Evolutionary conservation across 2,888 invertebrate species (phyloP).

Genomic region (Unio pictorum): DNA sequence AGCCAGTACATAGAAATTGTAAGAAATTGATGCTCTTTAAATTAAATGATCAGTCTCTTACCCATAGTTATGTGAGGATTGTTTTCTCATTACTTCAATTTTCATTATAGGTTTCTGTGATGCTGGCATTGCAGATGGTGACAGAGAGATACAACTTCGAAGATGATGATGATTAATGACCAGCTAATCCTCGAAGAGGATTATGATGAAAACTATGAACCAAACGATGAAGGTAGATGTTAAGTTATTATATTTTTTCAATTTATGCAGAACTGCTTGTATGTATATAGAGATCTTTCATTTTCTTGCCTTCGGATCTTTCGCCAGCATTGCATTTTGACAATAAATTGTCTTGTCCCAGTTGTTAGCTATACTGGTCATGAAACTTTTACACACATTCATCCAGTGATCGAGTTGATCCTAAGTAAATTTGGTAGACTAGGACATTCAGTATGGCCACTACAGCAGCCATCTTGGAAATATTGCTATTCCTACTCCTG

Average conservation of each 20-base stretch:
- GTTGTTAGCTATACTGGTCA: conserved; percentile 3
- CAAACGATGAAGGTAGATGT: conserved; percentile 66
- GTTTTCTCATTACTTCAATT: no score
- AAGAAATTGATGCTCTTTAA: no score
- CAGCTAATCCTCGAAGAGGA: conserved; percentile 71
- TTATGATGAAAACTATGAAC: conserved; percentile 71
- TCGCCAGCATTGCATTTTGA: no score
- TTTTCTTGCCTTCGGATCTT: background rate
- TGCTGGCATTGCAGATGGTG: background rate
- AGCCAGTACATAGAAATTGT: no score
- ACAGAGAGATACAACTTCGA: conserved; percentile 11
- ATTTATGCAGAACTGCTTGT: background rate
- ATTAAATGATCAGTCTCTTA: no score
- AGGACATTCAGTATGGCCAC: no score
- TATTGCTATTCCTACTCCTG: no score
- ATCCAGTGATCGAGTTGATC: no score
- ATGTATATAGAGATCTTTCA: background rate
- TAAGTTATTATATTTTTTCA: background rate
- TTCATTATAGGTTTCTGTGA: no score
- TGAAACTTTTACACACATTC: background rate
- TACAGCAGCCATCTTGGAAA: no score
- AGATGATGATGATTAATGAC: conserved; percentile 66
- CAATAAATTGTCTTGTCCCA: background rate
- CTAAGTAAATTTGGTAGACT: background rate
- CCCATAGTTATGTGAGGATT: no score